These are phyloP conservation scores for Setipinna tenuifilis DNA, from an alignment of 2,797 vertebrate species.

Conservation along the genomic window DNA sequence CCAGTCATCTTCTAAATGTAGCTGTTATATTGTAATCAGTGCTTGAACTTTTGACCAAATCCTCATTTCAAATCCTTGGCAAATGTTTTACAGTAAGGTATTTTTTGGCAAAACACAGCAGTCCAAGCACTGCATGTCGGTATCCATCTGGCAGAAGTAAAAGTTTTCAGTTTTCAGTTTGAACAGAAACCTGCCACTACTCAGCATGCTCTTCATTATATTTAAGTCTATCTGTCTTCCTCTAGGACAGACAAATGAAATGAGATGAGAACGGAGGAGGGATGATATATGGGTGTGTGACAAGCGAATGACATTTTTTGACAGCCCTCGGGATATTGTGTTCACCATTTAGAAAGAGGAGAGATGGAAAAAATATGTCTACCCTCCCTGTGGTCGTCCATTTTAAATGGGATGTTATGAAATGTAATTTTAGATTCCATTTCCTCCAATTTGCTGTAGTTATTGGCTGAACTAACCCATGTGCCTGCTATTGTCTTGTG, in stretches of 20 bases:
- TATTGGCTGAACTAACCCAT: slow-evolving; percentile 62
- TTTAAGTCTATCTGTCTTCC: not conserved
- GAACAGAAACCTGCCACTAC: not conserved
- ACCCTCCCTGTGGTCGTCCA: slow-evolving; percentile 45
- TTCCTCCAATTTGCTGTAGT: slow-evolving; percentile 71
- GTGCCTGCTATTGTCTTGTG: slow-evolving; percentile 1
- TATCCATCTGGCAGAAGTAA: not conserved
- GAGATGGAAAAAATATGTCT: slow-evolving; percentile 47
- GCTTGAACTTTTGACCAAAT: not conserved
- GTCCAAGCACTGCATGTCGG: not conserved
- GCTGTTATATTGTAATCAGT: not conserved
- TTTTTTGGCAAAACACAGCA: not conserved
- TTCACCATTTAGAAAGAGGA: slow-evolving; percentile 41
- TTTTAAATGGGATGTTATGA: slow-evolving; percentile 63
- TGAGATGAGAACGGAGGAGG: slow-evolving; percentile 39
- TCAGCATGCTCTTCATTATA: not conserved
- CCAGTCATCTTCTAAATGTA: not conserved
- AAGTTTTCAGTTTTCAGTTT: not conserved
- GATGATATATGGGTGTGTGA: slow-evolving; percentile 50
- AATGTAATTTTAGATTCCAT: slow-evolving; percentile 76
- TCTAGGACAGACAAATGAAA: slow-evolving; percentile 9
- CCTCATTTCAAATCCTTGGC: not conserved
- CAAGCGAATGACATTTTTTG: slow-evolving; percentile 33
- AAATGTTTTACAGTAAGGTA: not conserved
- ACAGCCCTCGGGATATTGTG: slow-evolving; percentile 53